Evolutionary conservation across 1,140 invertebrate species (phyloP).

Genomic region (Lasioglossum albipes): DNA sequence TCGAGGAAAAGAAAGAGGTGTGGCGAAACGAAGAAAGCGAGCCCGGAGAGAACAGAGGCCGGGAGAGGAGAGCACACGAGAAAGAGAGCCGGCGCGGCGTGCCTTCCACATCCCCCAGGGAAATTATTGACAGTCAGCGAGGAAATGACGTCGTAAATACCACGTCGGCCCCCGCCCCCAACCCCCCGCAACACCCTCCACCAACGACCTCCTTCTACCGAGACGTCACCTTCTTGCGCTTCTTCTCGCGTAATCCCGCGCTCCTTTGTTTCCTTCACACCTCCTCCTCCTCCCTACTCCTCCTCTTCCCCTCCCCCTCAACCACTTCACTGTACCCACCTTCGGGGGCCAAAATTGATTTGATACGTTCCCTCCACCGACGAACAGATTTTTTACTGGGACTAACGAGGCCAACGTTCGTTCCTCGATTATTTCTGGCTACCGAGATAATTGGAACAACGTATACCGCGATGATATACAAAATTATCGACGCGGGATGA

Average conservation of each 20-base stretch:
- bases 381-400: background rate
- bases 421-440: background rate
- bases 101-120: conserved; percentile 76
- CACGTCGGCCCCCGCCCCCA: conserved; percentile 61
- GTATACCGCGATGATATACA: too few species aligned
- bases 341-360: conserved; percentile 17
- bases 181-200: conserved; percentile 40
- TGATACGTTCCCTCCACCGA: conserved; percentile 8
- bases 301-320: background rate
- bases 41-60: too few species aligned
- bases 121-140: conserved; percentile 80
- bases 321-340: too few species aligned
- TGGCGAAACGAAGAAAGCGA: conserved; percentile 33
- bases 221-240: conserved; percentile 36
- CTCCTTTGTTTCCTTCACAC: conserved; percentile 60
- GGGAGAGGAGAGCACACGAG: conserved; percentile 42
- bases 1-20: conserved; percentile 27
- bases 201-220: conserved; percentile 16
- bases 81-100: conserved; percentile 49
- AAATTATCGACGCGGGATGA: too few species aligned
- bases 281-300: background rate
- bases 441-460: too few species aligned
- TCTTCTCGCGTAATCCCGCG: conserved; percentile 63
- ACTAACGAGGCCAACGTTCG: background rate
- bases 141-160: conserved; percentile 80